These are phyloP conservation scores for Eupithecia inturbata DNA, from an alignment of 2,888 invertebrate genomes.

Conservation along the genomic window DNA sequence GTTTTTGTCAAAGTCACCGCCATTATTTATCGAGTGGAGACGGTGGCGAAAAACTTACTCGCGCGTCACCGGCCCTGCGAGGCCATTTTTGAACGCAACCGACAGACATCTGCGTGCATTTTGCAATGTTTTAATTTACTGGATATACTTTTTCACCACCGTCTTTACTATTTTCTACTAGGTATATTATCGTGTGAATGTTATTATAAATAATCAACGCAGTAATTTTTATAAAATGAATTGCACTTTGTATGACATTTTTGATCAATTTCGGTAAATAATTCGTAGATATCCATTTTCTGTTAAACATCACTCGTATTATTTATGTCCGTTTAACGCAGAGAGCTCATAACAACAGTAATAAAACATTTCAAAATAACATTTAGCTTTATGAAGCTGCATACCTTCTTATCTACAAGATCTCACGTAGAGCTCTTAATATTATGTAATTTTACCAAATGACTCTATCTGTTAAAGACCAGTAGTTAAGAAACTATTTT, in stretches of 20 bases:
- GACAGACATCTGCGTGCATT: conserved; percentile 70
- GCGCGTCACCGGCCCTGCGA: conserved; percentile 71
- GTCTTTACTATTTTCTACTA: conserved; percentile 38
- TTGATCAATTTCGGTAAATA: conserved; percentile 20
- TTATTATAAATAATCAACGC: conserved; percentile 11
- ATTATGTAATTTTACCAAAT: conserved; percentile 70
- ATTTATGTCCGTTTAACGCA: background rate
- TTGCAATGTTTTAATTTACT: conserved; percentile 81
- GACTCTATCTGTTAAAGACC: conserved; percentile 65
- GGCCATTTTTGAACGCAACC: conserved; percentile 80
- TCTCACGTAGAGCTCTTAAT: conserved; percentile 46
- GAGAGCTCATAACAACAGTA: background rate
- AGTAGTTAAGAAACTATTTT: conserved; percentile 61
- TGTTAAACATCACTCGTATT: conserved; percentile 24
- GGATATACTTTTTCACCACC: conserved; percentile 47
- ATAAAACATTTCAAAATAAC: conserved; percentile 12
- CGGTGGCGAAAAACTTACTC: conserved; percentile 82
- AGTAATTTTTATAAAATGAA: conserved; percentile 13
- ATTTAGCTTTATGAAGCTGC: conserved; percentile 41
- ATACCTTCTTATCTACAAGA: background rate
- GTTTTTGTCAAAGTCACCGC: conserved; percentile 83
- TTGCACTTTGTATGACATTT: conserved; percentile 10
- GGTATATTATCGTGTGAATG: conserved; percentile 39
- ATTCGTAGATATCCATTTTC: conserved; percentile 44
- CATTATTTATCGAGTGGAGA: conserved; percentile 84